Evolutionary conservation across 1,140 invertebrate genomes (phyloP), one percentile per base, ranked within the genome.

Genomic region (Glossosoma conforme): DNA sequence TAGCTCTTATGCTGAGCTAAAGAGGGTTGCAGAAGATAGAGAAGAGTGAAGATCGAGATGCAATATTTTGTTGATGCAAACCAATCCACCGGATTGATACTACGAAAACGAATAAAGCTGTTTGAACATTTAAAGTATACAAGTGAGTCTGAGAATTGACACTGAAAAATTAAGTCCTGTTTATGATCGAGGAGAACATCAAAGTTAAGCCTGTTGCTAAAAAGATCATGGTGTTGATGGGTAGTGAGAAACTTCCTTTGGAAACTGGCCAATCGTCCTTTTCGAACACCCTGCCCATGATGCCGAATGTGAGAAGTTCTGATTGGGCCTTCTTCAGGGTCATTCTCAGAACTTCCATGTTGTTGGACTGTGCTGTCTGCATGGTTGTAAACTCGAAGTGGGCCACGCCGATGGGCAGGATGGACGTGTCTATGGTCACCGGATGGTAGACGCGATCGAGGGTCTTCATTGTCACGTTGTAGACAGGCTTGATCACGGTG

Each of bases 251-350:
- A 14, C 18, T 35, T 3, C 19, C 20, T 10, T 32, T 32, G 2
- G 52, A 44, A 2, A 43, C 38, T 8, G 52, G 24, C 11, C 21
- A 37, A 32, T 22, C 28, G 18, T 49, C 56, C 21, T 52, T 46
- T 0, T 57, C 59, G 49, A 65, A 72, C 17, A 61, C 46, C 43
- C 69, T 63, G 0, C 69, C 69, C 61, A 64, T 69, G 6, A 74
- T 35, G 10, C 60, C 65, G 51, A 72, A 69, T 11, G 57, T 52
- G 28, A 54, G 41, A 14, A 53, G n/a, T 18, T 57, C 46, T 9
- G 54, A 24, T 19, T 56, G 37, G 3, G 44, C 44, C 3, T 14
- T 17, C 5, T 17, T 43, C 3, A 52, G 38, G 1, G 20, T 22
- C 41, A 48, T 4, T 3, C 3, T 41, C 13, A 49, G 24, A 10